These are phyloP conservation scores for Leucoraja erinaceus DNA, from an alignment of 2,113 vertebrate species.

Conservation along the genomic window DNA sequence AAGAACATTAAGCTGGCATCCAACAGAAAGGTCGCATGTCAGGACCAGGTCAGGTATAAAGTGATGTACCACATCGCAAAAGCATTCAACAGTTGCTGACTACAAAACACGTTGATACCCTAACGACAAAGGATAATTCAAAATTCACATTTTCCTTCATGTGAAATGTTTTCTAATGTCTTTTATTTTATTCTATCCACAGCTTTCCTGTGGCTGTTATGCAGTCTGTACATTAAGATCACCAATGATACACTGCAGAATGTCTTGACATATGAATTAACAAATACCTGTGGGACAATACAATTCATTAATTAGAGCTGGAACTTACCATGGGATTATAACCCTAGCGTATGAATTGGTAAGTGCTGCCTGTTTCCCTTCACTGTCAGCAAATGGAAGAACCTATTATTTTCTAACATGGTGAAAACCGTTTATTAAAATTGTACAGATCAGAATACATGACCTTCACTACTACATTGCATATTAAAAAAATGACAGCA, in stretches of 20 bases:
- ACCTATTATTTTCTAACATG: neutral
- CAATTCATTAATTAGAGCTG: neutral
- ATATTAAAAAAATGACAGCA: neutral
- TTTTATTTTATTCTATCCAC: neutral
- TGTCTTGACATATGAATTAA: neutral
- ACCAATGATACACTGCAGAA: neutral
- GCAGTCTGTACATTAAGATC: no score
- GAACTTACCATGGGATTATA: neutral
- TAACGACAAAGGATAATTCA: neutral
- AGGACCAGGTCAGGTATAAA: neutral
- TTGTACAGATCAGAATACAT: neutral
- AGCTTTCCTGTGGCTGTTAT: neutral
- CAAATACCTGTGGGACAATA: neutral
- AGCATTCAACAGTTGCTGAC: neutral
- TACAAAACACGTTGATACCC: neutral
- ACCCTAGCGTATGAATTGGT: neutral
- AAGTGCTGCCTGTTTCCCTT: neutral
- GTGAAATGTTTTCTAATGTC: neutral
- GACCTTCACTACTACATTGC: neutral
- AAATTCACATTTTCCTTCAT: neutral
- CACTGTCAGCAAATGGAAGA: neutral
- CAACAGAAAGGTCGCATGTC: conserved; percentile 32
- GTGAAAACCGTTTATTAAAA: neutral
- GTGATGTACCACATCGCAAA: conserved; percentile 14
- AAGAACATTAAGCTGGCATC: conserved; percentile 27